Evolutionary conservation across 2,888 invertebrate genomes (phyloP).

Genomic region (Cactoblastis cactorum): DNA sequence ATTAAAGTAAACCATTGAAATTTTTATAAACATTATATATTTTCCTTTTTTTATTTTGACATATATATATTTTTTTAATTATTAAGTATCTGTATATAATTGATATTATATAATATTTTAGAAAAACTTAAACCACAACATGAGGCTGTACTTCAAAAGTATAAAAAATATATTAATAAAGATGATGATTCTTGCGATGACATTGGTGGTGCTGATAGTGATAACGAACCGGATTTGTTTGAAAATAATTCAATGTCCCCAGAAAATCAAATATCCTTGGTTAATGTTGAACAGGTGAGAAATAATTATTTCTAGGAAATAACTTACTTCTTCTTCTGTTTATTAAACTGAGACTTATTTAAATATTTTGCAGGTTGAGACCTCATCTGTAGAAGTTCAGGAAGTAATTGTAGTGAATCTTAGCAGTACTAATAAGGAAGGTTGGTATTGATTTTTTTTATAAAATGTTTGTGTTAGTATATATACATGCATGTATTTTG

Average conservation of each 20-base stretch:
- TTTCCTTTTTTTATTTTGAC: no score
- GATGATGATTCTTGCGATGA: slow-evolving; percentile 21
- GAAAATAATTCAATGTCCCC: slow-evolving; percentile 19
- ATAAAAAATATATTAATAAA: slow-evolving; percentile 27
- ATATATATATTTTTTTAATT: slow-evolving; percentile 1
- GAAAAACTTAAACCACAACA: slow-evolving; percentile 33
- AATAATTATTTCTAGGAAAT: background rate
- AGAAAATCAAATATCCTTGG: background rate
- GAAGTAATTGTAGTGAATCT: slow-evolving; percentile 6
- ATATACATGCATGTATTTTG: background rate
- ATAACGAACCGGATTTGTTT: slow-evolving; percentile 27
- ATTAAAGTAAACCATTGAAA: no score
- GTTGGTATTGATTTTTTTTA: slow-evolving; percentile 3
- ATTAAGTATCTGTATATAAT: no score
- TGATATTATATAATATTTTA: no score
- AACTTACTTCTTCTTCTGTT: no score
- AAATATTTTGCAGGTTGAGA: slow-evolving; percentile 6
- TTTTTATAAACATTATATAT: no score
- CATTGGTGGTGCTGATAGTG: slow-evolving; percentile 26
- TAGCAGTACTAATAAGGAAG: background rate
- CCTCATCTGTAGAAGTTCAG: background rate
- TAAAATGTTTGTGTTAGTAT: background rate
- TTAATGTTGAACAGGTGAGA: background rate
- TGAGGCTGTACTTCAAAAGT: slow-evolving; percentile 33
- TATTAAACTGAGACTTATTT: no score